Conservation (phyloP, 2,113 vertebrate species). For the Rhea americana region DNA sequence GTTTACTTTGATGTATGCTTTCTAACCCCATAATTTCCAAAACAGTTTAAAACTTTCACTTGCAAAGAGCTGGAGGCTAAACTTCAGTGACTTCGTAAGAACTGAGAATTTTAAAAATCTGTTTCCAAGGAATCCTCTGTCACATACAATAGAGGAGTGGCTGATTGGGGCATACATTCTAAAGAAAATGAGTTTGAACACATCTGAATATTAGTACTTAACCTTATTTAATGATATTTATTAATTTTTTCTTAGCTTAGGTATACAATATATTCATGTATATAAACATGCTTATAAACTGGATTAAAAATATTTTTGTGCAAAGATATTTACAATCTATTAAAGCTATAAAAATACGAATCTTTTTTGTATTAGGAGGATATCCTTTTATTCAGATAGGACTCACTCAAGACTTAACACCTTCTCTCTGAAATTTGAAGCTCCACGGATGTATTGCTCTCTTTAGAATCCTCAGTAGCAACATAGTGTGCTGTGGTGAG, state of each 20-base stretch:
- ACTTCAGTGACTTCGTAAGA: background rate
- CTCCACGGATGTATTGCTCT: background rate
- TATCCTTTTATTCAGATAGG: background rate
- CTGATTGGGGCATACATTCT: background rate
- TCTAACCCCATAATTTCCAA: background rate
- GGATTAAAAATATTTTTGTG: background rate
- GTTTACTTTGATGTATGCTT: background rate
- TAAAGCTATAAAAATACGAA: background rate
- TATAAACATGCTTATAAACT: background rate
- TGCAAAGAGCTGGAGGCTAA: background rate
- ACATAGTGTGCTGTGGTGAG: background rate
- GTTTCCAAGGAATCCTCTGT: background rate
- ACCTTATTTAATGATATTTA: background rate
- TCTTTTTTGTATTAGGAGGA: background rate
- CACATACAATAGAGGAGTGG: background rate
- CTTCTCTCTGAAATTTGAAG: background rate
- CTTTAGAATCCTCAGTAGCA: background rate
- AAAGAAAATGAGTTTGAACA: background rate
- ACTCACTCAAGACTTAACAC: background rate
- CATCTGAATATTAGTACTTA: background rate
- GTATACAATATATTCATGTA: background rate
- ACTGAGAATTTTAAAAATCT: background rate
- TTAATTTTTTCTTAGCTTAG: slow-evolving; percentile 20
- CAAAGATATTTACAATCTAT: background rate
- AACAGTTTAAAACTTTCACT: background rate